phyloP scores from a whole-genome alignment of 2,888 invertebrate genomes.

The Andrena marginata region DNA sequence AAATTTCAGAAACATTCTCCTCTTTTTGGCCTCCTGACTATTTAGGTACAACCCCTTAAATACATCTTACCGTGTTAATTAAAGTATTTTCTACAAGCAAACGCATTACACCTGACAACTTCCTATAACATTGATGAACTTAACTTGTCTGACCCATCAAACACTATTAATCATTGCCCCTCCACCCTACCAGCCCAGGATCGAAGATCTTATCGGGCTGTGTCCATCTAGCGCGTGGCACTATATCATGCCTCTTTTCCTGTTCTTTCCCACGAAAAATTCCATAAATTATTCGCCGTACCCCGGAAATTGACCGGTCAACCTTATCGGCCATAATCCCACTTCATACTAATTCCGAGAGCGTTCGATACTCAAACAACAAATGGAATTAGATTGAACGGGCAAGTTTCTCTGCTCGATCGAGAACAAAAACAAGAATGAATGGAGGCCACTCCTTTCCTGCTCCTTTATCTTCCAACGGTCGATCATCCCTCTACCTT shows the following conservation, averaged over 20 bases:
- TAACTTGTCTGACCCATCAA: neutral
- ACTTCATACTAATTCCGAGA: slow-evolving; percentile 65
- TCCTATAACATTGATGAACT: slow-evolving; percentile 1
- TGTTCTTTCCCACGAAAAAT: slow-evolving; percentile 6
- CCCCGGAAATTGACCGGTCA: slow-evolving; percentile 59
- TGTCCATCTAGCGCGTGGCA: slow-evolving; percentile 17
- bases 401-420: slow-evolving; percentile 36
- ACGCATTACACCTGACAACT: neutral
- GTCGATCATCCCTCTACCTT: slow-evolving; percentile 29
- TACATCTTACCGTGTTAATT: neutral
- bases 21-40: too few species aligned
- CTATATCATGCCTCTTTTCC: slow-evolving; percentile 20
- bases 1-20: too few species aligned
- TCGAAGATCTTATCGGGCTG: slow-evolving; percentile 55
- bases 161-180: slow-evolving; percentile 16
- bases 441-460: slow-evolving; percentile 7
- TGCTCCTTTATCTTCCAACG: slow-evolving; percentile 38
- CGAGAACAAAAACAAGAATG: slow-evolving; percentile 52
- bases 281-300: slow-evolving; percentile 66
- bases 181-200: neutral
- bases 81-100: slow-evolving; percentile 4
- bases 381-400: slow-evolving; percentile 60
- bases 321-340: slow-evolving; percentile 50
- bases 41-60: too few species aligned
- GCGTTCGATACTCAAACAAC: slow-evolving; percentile 31